These are phyloP conservation scores for Bucorvus abyssinicus DNA, from an alignment of 2,797 vertebrate genomes.

Conservation along the genomic window DNA sequence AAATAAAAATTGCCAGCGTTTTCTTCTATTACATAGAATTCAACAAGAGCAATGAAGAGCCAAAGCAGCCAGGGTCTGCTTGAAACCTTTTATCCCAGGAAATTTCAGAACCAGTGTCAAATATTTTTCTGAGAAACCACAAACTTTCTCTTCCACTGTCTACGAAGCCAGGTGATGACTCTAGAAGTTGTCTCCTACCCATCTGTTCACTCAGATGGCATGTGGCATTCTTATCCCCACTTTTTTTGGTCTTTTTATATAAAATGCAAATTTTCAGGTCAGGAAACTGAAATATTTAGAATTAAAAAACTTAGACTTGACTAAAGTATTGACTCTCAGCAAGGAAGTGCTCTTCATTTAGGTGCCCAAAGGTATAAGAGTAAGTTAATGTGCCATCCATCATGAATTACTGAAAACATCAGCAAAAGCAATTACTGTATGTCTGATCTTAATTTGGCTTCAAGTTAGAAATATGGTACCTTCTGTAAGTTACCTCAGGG, in stretches of 20 bases:
- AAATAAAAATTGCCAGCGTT: neutral
- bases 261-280: neutral
- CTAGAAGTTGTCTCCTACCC: slow-evolving; percentile 1
- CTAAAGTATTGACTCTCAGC: neutral
- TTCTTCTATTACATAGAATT: neutral
- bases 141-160: neutral
- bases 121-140: neutral
- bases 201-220: slow-evolving; percentile 26
- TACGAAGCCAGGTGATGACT: slow-evolving; percentile 14
- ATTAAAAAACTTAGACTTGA: neutral
- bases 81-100: neutral
- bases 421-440: neutral
- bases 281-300: neutral
- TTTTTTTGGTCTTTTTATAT: neutral
- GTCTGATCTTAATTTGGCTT: slow-evolving; percentile 22
- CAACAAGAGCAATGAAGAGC: neutral
- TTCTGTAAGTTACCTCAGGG: slow-evolving; percentile 13
- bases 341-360: neutral
- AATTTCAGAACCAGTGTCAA: neutral
- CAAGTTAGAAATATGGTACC: neutral
- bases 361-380: neutral
- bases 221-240: neutral
- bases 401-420: neutral
- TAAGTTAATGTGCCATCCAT: neutral
- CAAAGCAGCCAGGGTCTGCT: neutral